Evolutionary conservation across 2,113 vertebrate genomes (phyloP).

Genomic region (Oxyruncus cristatus): DNA sequence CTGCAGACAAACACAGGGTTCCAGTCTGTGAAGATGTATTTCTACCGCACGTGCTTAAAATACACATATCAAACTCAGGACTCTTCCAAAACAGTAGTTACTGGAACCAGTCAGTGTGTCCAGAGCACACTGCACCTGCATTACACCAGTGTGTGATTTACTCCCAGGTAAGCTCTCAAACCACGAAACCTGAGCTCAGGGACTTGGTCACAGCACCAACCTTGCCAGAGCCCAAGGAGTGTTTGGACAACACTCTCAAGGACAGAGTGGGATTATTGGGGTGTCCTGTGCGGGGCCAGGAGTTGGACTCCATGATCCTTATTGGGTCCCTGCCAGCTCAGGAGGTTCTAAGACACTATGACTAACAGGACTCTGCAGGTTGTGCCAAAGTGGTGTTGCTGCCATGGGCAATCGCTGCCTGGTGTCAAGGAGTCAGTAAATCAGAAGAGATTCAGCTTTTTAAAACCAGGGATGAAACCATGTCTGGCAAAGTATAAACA

Average conservation of each 20-base stretch:
- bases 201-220: background rate
- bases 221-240: background rate
- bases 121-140: background rate
- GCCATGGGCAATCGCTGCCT: background rate
- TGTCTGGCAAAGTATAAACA: background rate
- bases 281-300: background rate
- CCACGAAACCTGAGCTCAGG: background rate
- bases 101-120: fast-evolving
- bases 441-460: background rate
- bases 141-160: fast-evolving
- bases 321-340: background rate
- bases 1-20: background rate
- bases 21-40: background rate
- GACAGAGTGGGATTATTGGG: background rate
- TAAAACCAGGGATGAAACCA: background rate
- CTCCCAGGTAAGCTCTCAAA: background rate
- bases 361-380: background rate
- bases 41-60: background rate
- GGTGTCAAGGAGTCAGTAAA: background rate
- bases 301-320: background rate
- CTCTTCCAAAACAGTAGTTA: background rate
- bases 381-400: background rate
- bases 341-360: background rate
- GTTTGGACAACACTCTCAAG: background rate
- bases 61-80: background rate